Conservation (phyloP, 2,888 invertebrate species). For the Mystacides longicornis region DNA sequence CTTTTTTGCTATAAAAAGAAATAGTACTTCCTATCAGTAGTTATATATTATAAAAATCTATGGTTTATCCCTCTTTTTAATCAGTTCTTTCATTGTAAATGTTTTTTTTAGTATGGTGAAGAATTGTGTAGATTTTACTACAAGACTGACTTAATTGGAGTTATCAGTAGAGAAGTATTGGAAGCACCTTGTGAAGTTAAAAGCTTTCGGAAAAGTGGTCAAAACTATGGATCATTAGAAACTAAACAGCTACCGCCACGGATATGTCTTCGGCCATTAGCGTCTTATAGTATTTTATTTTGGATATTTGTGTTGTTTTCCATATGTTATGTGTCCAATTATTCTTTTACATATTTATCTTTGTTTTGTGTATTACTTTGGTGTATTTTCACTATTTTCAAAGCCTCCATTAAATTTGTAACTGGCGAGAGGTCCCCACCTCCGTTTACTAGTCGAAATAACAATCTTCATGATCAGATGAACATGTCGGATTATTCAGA, state of each 20-base stretch:
- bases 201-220: conserved; percentile 52
- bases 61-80: no score
- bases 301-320: conserved; percentile 49
- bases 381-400: conserved; percentile 14
- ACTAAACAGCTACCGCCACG: conserved; percentile 57
- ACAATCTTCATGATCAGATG: neutral
- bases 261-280: conserved; percentile 59
- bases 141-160: conserved; percentile 55
- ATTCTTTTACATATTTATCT: conserved; percentile 32
- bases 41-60: no score
- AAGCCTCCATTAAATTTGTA: conserved; percentile 14
- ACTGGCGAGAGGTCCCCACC: conserved; percentile 2
- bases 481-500: neutral
- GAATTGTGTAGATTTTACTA: conserved; percentile 60
- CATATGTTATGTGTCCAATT: conserved; percentile 47
- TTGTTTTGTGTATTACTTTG: conserved; percentile 10
- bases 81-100: no score
- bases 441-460: no score
- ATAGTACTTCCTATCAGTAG: no score
- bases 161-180: conserved; percentile 55
- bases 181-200: conserved; percentile 55
- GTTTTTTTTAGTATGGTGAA: conserved; percentile 58
- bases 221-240: conserved; percentile 50
- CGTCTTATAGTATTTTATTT: conserved; percentile 53
- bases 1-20: no score